Base-by-base conservation (phyloP, 2,113 vertebrate genomes). In the Pterocles burchelli region DNA sequence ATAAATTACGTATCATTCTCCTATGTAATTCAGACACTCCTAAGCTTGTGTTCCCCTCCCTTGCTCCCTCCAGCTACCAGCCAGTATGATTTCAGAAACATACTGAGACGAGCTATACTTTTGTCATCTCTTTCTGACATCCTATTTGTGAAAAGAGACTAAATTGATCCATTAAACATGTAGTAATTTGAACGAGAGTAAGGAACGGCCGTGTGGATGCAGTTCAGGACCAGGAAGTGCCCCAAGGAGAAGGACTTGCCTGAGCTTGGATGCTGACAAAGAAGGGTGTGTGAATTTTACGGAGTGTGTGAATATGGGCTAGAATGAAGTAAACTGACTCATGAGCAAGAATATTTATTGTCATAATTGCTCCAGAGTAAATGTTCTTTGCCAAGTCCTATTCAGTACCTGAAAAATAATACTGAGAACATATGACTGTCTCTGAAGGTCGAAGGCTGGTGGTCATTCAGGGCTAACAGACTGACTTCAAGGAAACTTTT, bases 301-400 rank as follows among this genome's bases (percentile, higher is more conserved):
- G 54, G 20, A 36, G 34, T 45, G 7, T 22, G 6, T 24, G 29
- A 84, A 45, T 43, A 15, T 17, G 79, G 31, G 9, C 7, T 52
- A 57, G 17, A 80, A 58, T 25, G 10, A 76, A 57, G 21, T 2
- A 45, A 38, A 67, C 76, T 58, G 29, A 48, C 24, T 36, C 10
- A 34, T 19, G 20, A 77, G 19, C 20, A 48, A 62, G 43, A 31
- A 14, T 58, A 38, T 31, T 13, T 81, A 7, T 49, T 58, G 29
- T 2, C 17, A 43, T 0, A 1, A 28, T 31, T 71, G 7, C 16
- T 72, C 20, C 36, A 57, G n/a, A 58, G 31, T 5, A 49, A 3
- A 17, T 63, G 31, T 17, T 62, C 52, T 79, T 62, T 62, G 49
- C 7, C 26, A 43, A 62, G 31, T 48, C 28, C 3, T 31, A 29